Evolutionary conservation across 2,797 vertebrate species (phyloP), one percentile per base, ranked within the genome.

Genomic region (Hipposideros larvatus): DNA sequence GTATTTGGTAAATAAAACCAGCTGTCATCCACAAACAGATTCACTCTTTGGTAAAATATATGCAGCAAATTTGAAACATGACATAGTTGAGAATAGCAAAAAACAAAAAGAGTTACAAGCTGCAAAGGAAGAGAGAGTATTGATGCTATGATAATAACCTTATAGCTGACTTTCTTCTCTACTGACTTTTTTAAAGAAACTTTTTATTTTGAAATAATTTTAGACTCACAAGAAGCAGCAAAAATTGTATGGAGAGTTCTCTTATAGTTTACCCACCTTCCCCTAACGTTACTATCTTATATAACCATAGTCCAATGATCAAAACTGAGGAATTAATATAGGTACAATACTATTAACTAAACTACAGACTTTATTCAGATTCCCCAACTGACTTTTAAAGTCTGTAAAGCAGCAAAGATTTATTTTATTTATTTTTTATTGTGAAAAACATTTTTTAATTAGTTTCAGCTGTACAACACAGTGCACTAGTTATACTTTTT

Each of bases 1-100:
- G 37, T 65, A 95, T 88, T 87, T 93, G 57, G n/a, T 21, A 95
- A 95, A 91, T 70, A 89, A 93, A 94, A 77, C n/a, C 73, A 92
- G 66, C 61, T 94, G 41, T 85, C 59, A 70, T 57, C 11, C 65
- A 92, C 11, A 87, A 66, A 68, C 14, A 94, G 22, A 74, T 70
- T 82, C 37, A 22, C 61, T 78, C 34, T 9, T 51, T 91, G 28
- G 43, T 86, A 2, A 8, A 84, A 34, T 96, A 28, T 73, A 75
- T 75, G n/a, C 26, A 83, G 53, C 57, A 92, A 80, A 87, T 43
- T 70, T 46, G 51, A 87, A 96, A 83, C 9, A 84, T 3, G 26
- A 3, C 51, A 87, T 11, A 87, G 74, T 61, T 83, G 16, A 91
- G 4, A 46, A 87, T 79, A 65, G n/a, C 22, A 77, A 93, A 63